These are phyloP conservation scores for Glyphotaelius pellucidus DNA, from an alignment of 2,888 invertebrate genomes.

Conservation along the genomic window DNA sequence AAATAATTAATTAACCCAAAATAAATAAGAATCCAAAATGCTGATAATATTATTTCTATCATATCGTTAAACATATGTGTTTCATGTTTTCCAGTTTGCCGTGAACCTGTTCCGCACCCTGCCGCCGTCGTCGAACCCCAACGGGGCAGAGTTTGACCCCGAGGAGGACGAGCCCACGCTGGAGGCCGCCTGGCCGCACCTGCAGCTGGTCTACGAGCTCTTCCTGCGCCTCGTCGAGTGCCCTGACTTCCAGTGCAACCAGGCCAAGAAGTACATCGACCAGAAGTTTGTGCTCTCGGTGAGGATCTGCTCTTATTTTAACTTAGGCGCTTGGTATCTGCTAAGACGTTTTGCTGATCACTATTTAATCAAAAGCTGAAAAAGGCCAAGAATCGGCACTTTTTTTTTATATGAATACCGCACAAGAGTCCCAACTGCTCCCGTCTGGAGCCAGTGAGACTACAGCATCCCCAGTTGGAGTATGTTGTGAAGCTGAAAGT, in stretches of 20 bases:
- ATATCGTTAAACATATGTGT: no score
- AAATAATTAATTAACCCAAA: no score
- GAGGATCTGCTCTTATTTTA: constrained; percentile 64
- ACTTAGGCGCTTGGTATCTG: not conserved
- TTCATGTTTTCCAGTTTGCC: constrained; percentile 80
- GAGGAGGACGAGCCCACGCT: constrained; percentile 97
- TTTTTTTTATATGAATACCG: no score
- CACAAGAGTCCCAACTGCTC: no score
- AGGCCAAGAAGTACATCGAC: constrained; percentile 95
- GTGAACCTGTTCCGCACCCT: constrained; percentile 92
- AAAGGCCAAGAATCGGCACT: no score
- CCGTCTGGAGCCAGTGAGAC: no score
- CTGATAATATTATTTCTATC: no score
- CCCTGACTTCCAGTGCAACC: constrained; percentile 93
- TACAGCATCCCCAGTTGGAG: no score
- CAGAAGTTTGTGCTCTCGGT: constrained; percentile 97
- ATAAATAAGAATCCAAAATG: no score
- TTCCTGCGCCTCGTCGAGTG: constrained; percentile 92
- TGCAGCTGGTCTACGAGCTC: constrained; percentile 88
- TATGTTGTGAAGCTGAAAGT: no score
- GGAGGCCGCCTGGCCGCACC: constrained; percentile 96
- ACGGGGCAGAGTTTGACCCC: constrained; percentile 93
- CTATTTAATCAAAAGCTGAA: no score
- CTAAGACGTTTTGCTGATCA: not conserved
- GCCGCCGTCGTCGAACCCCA: constrained; percentile 91